Base-by-base conservation (phyloP, 2,113 vertebrate genomes). In the Eupsittula cactorum region DNA sequence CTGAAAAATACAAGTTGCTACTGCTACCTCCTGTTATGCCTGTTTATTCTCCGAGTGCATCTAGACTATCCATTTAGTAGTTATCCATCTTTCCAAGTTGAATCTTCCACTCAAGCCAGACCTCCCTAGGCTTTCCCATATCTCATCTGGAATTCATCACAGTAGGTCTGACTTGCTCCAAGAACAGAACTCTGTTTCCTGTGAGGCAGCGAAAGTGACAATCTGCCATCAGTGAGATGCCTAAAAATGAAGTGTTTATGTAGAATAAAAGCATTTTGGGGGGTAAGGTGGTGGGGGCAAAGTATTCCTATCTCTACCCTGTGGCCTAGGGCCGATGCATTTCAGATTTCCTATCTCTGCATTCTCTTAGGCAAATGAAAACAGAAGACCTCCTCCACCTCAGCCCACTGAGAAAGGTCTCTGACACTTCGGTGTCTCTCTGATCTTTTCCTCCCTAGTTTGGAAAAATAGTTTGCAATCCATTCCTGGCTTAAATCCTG, bases 361-460 rank as follows among this genome's bases (percentile, higher is more conserved):
- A 11, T 84, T 71, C 47, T 68, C 53, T 28, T 23, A 69, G 11
- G n/a, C 33, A 82, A 73, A 76, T 29, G 6, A 13, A 50, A 82
- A 70, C 2, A 53, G 37, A 64, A 79, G 42, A 62, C 2, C 2
- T 2, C 7, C 23, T 4, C 10, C 2, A 1, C 57, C 7, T 49
- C 2, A 23, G 10, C 20, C 46, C 71, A 35, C 28, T 85, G 76
- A 47, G 59, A 52, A 68, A 19, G 12, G 55, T 78, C 33, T 49
- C 53, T 49, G 70, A n/a, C 7, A 18, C 27, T 19, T 44, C 4
- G 42, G 42, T 17, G 42, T 44, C 16, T 44, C 16, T 41, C 41
- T 27, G 20, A 73, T 85, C 16, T 16, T 82, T 80, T 88, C 41
- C 35, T 82, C 33, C 29, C 39, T 41, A 33, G 39, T 44, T 41